Base-by-base conservation (phyloP, 2,888 invertebrate genomes). In the Choristoneura rosaceana region DNA sequence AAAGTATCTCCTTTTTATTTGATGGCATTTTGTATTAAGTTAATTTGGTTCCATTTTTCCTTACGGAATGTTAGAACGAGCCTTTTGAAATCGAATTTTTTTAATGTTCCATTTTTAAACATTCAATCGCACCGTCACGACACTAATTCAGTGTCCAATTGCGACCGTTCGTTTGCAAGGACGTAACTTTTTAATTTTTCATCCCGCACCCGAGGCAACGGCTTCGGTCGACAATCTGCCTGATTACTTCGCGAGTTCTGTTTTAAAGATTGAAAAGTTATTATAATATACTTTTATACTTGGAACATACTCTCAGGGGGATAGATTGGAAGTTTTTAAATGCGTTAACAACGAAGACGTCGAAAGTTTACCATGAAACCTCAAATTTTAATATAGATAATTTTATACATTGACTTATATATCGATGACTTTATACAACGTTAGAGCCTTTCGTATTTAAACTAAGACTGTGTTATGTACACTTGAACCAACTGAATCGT, bases 131-230 rank as follows among this genome's bases (percentile, higher is more conserved):
- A 62, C 62, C 71, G 47, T 50, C 60, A 45, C 50, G 9, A 33
- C 50, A 33, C 41, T 65, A 66, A 71, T 71, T 62, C 67, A 15
- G 59, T 41, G 25, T 50, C 50, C 69, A 73, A 73, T 73, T 73
- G 69, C 64, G 64, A 25, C 60, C 62, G 74, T 69, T 52, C 55
- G 74, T 69, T 52, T 47, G n/a, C 55, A 12, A 61, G 47, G 64
- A 10, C 34, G 64, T 69, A 73, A 73, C 73, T 73, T 73, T 73
- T 73, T 73, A 73, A 73, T 73, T 73, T 73, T 73, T 73, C 73
- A 73, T 60, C 59, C 59, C 43, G 33, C 50, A 65, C 69, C 60
- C 58, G 38, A 12, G 63, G 64, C 71, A 25, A 59, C 55, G 61
- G 70, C 66, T 70, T 55, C 55, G 74, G 74, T 65, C 69, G 43